Conservation (phyloP, 2,888 invertebrate species). For the Polymixis lichenea region DNA sequence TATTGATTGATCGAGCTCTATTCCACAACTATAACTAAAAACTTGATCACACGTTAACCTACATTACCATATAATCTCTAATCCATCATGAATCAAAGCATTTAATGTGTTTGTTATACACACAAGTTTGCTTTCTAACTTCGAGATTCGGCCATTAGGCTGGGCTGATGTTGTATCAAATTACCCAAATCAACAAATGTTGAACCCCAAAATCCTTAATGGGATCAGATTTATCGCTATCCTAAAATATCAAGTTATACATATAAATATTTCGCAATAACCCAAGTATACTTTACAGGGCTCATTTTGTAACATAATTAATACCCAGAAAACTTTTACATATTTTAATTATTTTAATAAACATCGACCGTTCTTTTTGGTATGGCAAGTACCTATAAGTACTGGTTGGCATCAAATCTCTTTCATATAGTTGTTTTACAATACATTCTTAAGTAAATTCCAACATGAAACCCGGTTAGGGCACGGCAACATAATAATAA, state of each 20-base stretch:
- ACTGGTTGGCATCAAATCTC: no score
- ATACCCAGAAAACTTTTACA: not conserved
- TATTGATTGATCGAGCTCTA: not conserved
- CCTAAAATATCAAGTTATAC: slow-evolving; percentile 59
- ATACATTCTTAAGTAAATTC: no score
- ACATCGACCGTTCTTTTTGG: not conserved
- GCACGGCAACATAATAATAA: no score
- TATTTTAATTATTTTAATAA: slow-evolving; percentile 1
- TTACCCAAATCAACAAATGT: slow-evolving; percentile 60
- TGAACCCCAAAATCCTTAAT: slow-evolving; percentile 41
- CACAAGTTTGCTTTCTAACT: slow-evolving; percentile 39
- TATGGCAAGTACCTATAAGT: no score
- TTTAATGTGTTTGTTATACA: slow-evolving; percentile 16
- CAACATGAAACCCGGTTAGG: no score
- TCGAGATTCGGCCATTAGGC: slow-evolving; percentile 38
- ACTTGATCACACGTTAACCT: not conserved
- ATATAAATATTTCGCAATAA: slow-evolving; percentile 7
- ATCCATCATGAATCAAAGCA: slow-evolving; percentile 21
- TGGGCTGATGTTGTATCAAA: slow-evolving; percentile 47
- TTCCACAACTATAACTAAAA: not conserved
- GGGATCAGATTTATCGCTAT: slow-evolving; percentile 52
- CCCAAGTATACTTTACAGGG: slow-evolving; percentile 12
- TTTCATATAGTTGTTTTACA: no score
- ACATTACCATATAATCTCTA: slow-evolving; percentile 18
- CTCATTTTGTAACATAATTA: slow-evolving; percentile 13